Conservation (phyloP, 2,797 vertebrate genomes). For the Tachyglossus aculeatus region DNA sequence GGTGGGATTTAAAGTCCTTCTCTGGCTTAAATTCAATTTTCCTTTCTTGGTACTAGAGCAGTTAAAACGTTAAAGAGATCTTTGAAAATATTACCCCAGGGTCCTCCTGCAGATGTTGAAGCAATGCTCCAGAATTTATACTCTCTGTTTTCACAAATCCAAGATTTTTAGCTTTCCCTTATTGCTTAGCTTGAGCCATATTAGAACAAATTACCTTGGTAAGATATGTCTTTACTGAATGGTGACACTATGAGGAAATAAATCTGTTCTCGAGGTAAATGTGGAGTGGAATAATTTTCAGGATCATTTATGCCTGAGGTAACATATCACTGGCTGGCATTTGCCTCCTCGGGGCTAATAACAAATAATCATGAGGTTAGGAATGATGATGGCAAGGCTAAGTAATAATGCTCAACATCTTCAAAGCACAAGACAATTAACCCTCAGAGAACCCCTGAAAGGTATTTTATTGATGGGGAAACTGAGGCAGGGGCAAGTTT, state of each 20-base stretch:
- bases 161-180: slow-evolving; percentile 27
- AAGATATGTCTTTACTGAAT: slow-evolving; percentile 17
- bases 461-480: not conserved
- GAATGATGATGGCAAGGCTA: no score
- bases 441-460: not conserved
- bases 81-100: not conserved
- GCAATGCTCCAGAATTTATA: slow-evolving; percentile 18
- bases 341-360: no score
- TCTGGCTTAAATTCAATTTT: slow-evolving; percentile 26
- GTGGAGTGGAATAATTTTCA: not conserved
- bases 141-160: slow-evolving; percentile 29
- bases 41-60: slow-evolving; percentile 16
- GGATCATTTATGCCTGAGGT: not conserved
- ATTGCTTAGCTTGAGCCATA: slow-evolving; percentile 10
- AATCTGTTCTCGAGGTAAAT: slow-evolving; percentile 17
- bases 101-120: not conserved
- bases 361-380: no score
- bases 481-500: not conserved
- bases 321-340: not conserved
- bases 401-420: not conserved
- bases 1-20: not conserved
- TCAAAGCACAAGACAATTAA: not conserved
- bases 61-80: slow-evolving; percentile 44
- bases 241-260: not conserved
- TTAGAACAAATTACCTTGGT: slow-evolving; percentile 41